A percentile compares a stretch with the other conserved stretches of the same genome.
Evolutionary conservation across 2,113 vertebrate genomes (phyloP).

Genomic region (Baryphthengus martii): DNA sequence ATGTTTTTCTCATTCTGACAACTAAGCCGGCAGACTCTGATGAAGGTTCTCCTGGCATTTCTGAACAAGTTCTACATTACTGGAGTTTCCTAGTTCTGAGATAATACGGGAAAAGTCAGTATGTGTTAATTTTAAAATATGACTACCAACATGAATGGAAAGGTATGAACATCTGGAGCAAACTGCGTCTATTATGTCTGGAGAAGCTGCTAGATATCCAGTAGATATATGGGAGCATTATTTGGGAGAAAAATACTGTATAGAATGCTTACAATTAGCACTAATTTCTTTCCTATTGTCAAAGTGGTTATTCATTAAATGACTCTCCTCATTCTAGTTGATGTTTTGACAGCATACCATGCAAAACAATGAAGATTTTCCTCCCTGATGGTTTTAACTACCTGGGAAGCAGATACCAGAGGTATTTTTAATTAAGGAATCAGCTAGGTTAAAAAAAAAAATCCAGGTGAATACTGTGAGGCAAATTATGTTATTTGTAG

Average conservation of each 20-base stretch:
- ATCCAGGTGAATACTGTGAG: slow-evolving; percentile 36
- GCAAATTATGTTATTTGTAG: slow-evolving; percentile 30
- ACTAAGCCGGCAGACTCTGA: not conserved
- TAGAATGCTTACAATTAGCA: not conserved
- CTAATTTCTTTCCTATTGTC: slow-evolving; percentile 51
- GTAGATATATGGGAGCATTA: not conserved
- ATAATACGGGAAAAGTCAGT: not conserved
- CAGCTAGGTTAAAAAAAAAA: slow-evolving; percentile 36
- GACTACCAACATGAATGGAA: not conserved
- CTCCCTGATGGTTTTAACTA: slow-evolving; percentile 51
- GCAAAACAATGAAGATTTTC: slow-evolving; percentile 54
- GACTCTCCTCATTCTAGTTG: slow-evolving; percentile 51
- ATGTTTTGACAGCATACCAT: slow-evolving; percentile 55
- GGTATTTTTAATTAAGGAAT: slow-evolving; percentile 69
- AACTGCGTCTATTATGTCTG: not conserved
- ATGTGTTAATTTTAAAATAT: not conserved
- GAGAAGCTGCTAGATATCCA: not conserved
- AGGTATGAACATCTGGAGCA: not conserved
- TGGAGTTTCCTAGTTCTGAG: not conserved
- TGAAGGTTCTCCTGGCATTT: not conserved
- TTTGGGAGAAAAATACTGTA: not conserved
- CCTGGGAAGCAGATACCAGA: slow-evolving; percentile 30
- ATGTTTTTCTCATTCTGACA: not conserved
- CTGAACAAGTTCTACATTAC: not conserved
- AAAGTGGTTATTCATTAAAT: slow-evolving; percentile 47